These are phyloP conservation scores for Clarias platycephalus DNA, from an alignment of 2,797 vertebrate genomes.

Conservation along the genomic window DNA sequence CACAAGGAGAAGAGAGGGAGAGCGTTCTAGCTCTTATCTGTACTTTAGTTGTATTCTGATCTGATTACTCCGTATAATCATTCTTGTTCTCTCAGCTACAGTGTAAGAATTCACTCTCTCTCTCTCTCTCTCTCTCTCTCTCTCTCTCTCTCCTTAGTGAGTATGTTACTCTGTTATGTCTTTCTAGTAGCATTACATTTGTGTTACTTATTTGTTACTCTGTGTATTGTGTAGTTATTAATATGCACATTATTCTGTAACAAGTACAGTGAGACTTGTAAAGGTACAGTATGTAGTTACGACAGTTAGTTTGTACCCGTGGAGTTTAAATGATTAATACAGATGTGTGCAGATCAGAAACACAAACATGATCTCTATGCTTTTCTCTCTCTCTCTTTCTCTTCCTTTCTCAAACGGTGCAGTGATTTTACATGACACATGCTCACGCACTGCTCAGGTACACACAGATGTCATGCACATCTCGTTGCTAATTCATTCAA, in stretches of 20 bases:
- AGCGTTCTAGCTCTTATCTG: conserved; percentile 1
- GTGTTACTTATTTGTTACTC: neutral
- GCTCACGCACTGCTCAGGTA: conserved; percentile 23
- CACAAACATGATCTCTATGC: neutral
- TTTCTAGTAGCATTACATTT: neutral
- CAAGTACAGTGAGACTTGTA: neutral
- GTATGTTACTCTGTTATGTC: neutral
- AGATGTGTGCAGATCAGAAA: neutral
- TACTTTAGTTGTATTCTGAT: conserved; percentile 39
- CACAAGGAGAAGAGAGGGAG: conserved; percentile 28
- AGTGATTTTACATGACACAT: conserved; percentile 20
- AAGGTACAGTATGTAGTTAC: neutral
- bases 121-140: conserved; percentile 63
- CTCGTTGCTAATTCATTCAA: conserved; percentile 48
- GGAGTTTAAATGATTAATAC: neutral
- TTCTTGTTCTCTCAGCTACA: conserved; percentile 24
- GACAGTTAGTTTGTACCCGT: neutral
- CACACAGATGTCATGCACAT: conserved; percentile 31
- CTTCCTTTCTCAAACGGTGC: conserved; percentile 1
- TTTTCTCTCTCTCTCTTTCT: neutral
- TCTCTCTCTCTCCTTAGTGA: neutral
- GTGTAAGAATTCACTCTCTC: conserved; percentile 31
- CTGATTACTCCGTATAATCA: conserved; percentile 36
- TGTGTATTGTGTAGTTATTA: neutral
- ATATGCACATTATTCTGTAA: neutral